Percentiles rank a stretch among this genome's conserved stretches.
These are phyloP conservation scores for Eupithecia exiguata DNA, from an alignment of 2,888 invertebrate genomes.

Conservation along the genomic window DNA sequence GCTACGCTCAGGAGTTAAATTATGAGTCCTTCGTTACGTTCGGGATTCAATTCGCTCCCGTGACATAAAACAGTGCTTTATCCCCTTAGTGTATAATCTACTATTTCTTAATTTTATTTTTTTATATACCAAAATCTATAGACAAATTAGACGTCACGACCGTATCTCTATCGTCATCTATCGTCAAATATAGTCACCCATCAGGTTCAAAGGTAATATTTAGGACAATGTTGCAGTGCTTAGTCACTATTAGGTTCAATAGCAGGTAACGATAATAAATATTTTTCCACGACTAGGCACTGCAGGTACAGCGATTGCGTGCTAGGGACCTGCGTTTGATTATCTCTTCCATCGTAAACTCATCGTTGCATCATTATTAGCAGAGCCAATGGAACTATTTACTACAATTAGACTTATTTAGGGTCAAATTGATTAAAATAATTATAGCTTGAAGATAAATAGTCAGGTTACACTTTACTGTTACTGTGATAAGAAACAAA, in stretches of 20 bases:
- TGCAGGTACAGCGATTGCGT: slow-evolving; percentile 16
- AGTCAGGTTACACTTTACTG: not conserved
- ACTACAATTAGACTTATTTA: slow-evolving; percentile 26
- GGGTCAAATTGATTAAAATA: slow-evolving; percentile 33
- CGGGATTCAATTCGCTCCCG: too few relatives aligned
- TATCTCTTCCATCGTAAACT: slow-evolving; percentile 18
- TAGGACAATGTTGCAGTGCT: not conserved
- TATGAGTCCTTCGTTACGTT: too few relatives aligned
- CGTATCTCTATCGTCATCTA: too few relatives aligned
- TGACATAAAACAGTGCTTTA: too few relatives aligned
- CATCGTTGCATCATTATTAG: slow-evolving; percentile 35
- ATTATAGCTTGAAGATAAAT: slow-evolving; percentile 10
- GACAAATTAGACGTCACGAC: too few relatives aligned
- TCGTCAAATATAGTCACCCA: too few relatives aligned
- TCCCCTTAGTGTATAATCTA: too few relatives aligned
- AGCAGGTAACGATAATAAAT: not conserved
- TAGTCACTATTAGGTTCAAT: not conserved
- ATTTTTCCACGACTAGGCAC: not conserved
- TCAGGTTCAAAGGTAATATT: too few relatives aligned
- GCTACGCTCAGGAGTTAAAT: too few relatives aligned
- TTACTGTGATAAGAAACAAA: not conserved
- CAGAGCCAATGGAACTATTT: slow-evolving; percentile 33
- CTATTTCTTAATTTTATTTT: too few relatives aligned
- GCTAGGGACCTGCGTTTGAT: slow-evolving; percentile 13
- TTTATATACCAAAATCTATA: too few relatives aligned